Conservation (phyloP, 2,113 vertebrate species). For the Hystrix cristata region DNA sequence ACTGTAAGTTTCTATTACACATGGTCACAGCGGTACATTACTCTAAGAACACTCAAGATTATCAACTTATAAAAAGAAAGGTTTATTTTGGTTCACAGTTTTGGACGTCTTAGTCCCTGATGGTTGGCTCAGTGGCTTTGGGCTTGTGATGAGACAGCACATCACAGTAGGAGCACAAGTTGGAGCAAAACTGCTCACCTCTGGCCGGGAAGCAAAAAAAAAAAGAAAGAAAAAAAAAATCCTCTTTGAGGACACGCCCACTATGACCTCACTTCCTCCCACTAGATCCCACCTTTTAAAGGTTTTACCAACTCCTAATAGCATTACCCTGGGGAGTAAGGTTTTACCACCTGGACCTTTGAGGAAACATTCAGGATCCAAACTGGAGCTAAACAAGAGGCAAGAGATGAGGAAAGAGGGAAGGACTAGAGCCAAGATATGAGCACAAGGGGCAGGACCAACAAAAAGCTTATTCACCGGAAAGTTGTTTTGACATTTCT, state of each 20-base stretch:
- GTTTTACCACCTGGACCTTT: neutral
- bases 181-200: neutral
- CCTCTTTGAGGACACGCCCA: neutral
- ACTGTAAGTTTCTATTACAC: neutral
- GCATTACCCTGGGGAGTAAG: neutral
- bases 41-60: neutral
- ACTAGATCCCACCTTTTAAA: neutral
- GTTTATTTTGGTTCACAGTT: neutral
- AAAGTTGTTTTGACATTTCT: accelerated
- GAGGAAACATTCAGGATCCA: neutral
- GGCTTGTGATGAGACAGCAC: neutral
- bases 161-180: neutral
- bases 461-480: accelerated
- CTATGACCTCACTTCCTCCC: neutral
- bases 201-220: neutral
- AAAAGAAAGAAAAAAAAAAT: neutral
- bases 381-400: neutral
- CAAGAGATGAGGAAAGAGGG: neutral
- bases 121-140: neutral
- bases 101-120: neutral
- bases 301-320: neutral
- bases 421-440: accelerated
- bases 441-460: accelerated
- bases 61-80: neutral
- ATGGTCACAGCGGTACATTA: neutral